Conservation (phyloP, 2,888 invertebrate species). For the Zygogramma bicolorata region DNA sequence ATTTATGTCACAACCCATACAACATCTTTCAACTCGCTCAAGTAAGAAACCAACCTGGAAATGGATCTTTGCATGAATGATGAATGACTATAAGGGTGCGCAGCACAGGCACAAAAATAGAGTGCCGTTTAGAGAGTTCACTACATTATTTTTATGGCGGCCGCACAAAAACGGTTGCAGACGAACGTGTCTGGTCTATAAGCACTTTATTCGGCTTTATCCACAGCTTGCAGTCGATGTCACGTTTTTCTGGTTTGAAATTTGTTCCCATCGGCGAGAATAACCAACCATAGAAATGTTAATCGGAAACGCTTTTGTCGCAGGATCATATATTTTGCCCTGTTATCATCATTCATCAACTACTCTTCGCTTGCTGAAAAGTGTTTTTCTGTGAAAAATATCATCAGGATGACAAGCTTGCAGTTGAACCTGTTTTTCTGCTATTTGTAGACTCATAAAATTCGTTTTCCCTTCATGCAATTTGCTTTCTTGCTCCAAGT, state of each 20-base stretch:
- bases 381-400: no score
- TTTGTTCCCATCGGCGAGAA: constrained; percentile 13
- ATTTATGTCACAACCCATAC: no score
- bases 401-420: no score
- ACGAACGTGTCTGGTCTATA: neutral
- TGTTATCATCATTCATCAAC: no score
- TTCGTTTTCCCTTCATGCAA: no score
- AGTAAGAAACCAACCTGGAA: neutral
- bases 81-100: neutral
- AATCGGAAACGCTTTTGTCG: neutral
- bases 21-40: no score
- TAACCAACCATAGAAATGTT: neutral
- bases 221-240: constrained; percentile 16
- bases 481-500: no score
- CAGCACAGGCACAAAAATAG: neutral
- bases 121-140: neutral
- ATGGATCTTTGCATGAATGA: neutral
- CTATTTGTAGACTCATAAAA: no score
- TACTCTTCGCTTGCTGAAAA: no score
- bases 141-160: neutral
- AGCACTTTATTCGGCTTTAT: constrained; percentile 9
- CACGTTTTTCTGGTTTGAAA: constrained; percentile 24
- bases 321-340: no score
- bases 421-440: no score
- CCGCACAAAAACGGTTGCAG: neutral